phyloP scores from a whole-genome alignment of 2,113 vertebrate species.

The Misgurnus mizolepis region DNA sequence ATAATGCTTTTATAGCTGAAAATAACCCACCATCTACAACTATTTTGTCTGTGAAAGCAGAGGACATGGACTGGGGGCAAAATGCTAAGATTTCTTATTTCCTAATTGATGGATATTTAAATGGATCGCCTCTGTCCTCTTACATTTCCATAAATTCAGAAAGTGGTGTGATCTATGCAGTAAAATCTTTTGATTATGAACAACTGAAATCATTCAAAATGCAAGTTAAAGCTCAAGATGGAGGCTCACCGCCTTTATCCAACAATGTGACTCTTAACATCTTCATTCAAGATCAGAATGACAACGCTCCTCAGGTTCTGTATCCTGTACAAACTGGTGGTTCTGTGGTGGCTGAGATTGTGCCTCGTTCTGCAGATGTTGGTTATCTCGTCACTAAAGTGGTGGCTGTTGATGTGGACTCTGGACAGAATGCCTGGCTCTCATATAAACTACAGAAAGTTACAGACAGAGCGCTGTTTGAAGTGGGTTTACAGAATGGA shows the following conservation, averaged over 20 bases:
- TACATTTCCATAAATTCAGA: constrained; percentile 75
- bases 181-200: constrained; percentile 75
- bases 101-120: constrained; percentile 64
- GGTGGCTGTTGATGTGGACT: too few relatives aligned
- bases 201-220: constrained; percentile 70
- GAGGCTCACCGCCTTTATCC: constrained; percentile 72
- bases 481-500: constrained; percentile 59
- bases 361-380: too few relatives aligned
- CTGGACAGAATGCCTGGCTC: too few relatives aligned
- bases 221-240: constrained; percentile 70
- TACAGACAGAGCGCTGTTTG: constrained; percentile 56
- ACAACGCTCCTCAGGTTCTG: constrained; percentile 74
- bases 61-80: constrained; percentile 66
- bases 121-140: constrained; percentile 56
- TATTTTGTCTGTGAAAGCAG: constrained; percentile 66
- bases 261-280: constrained; percentile 71
- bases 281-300: constrained; percentile 78
- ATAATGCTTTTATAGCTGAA: constrained; percentile 63
- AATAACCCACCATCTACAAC: constrained; percentile 70
- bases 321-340: constrained; percentile 41
- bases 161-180: constrained; percentile 66
- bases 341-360: too few relatives aligned
- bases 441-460: constrained; percentile 36
- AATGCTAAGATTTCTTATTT: constrained; percentile 72
- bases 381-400: too few relatives aligned